These are phyloP conservation scores for Muntiacus reevesi DNA, from an alignment of 2,113 vertebrate genomes.

Conservation along the genomic window DNA sequence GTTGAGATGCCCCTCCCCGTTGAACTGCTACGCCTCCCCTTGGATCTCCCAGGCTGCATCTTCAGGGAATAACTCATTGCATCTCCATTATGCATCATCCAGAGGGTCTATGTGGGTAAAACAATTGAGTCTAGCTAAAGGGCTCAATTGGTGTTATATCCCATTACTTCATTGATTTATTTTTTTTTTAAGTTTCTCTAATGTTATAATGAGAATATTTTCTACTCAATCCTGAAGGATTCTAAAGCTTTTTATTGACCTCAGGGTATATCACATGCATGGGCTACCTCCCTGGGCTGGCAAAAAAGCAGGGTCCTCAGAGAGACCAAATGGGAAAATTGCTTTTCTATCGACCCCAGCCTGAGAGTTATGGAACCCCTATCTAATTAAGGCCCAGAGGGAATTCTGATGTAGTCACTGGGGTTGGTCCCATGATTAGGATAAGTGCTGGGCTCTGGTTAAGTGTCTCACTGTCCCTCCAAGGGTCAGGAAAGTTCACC, in stretches of 20 bases:
- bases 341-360: conserved; percentile 47
- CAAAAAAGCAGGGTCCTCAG: background rate
- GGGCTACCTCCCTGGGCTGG: background rate
- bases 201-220: conserved; percentile 56
- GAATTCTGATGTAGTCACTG: background rate
- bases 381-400: conserved; percentile 11
- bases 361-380: conserved; percentile 8
- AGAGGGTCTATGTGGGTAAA: background rate
- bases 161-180: conserved; percentile 50
- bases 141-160: background rate
- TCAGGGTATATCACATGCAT: background rate
- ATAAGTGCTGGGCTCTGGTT: conserved; percentile 12
- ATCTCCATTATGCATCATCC: background rate
- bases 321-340: conserved; percentile 63
- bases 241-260: conserved; percentile 33
- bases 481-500: background rate
- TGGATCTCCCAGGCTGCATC: background rate
- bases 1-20: background rate
- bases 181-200: conserved; percentile 40
- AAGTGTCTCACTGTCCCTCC: background rate
- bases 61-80: background rate
- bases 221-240: conserved; percentile 30
- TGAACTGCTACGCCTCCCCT: background rate
- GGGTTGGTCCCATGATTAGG: background rate
- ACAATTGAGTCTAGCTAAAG: background rate